Evolutionary conservation across 2,113 vertebrate species (phyloP).

Genomic region (Corythornis vintsioides): DNA sequence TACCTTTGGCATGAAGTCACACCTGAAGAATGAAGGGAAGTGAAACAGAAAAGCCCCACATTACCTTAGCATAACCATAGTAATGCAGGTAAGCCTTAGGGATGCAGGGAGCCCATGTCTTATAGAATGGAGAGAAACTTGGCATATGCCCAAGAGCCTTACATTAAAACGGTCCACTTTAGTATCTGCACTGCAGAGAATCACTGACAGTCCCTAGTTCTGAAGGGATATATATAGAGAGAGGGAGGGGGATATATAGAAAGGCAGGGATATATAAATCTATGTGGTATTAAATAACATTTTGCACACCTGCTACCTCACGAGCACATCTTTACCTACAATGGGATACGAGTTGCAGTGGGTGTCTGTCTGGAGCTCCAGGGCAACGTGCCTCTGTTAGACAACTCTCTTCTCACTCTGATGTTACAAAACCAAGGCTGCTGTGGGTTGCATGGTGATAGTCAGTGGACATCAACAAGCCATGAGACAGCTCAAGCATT

Average conservation of each 20-base stretch:
- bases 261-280: background rate
- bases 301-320: background rate
- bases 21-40: background rate
- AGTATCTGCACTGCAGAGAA: background rate
- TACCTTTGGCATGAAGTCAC: background rate
- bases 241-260: too few relatives aligned
- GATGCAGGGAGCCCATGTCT: background rate
- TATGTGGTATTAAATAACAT: background rate
- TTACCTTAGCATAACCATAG: background rate
- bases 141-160: background rate
- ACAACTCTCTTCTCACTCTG: background rate
- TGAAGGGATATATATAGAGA: background rate
- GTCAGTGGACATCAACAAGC: background rate
- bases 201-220: background rate
- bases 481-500: background rate
- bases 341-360: background rate
- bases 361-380: background rate
- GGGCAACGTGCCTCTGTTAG: background rate
- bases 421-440: background rate
- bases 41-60: background rate
- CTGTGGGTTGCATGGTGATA: background rate
- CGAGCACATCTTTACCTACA: background rate
- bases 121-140: background rate
- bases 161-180: background rate
- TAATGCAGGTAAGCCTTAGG: rapidly evolving